Base-by-base conservation (phyloP, 1,140 invertebrate genomes). In the Papilio glaucus region DNA sequence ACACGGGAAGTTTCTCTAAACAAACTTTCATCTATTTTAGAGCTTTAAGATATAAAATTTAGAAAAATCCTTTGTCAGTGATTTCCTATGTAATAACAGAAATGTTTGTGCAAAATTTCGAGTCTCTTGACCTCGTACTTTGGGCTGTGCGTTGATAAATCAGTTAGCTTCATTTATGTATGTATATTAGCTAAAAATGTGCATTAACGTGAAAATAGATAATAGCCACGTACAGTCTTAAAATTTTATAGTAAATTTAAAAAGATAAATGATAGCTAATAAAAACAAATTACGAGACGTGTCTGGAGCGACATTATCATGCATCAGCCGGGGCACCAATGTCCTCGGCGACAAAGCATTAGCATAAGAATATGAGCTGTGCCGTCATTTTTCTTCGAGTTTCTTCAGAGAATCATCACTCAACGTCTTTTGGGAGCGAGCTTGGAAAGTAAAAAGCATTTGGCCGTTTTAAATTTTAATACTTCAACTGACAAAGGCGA, bases 301-400 rank as follows among this genome's bases (percentile, higher is more conserved):
- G 29, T 41, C 62, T 65, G 29, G 29, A 4, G 33, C 33, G 62
- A 65, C 62, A 65, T 39, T 65, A 65, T 65, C 37, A 62, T 42
- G 70, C 57, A 71, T 71, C 57, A 62, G 70, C 45, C 21, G 18
- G 6, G 18, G 37, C 26, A 70, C 18, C 70, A n/a, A 41, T 41
- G 53, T 18, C 39, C 18, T 39, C 62, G 15, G 67, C 67, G 70
- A 71, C 67, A 49, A 21, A 33, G 37, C 68, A 78, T 80, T 80
- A 77, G 41, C 75, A 79, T 79, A 77, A 77, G 75, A 77, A 77
- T 79, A 77, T 79, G 71, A 75, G 73, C 53, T 61, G 60, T 57
- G 37, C 41, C 70, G 65, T 71, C 71, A 79, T 79, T 79, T 79
- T 77, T 72, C 73, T 72, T 67, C 29, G 49, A 18, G 33, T 39